Conservation (phyloP, 1,140 invertebrate species). For the Caenorhabditis inopinata region DNA sequence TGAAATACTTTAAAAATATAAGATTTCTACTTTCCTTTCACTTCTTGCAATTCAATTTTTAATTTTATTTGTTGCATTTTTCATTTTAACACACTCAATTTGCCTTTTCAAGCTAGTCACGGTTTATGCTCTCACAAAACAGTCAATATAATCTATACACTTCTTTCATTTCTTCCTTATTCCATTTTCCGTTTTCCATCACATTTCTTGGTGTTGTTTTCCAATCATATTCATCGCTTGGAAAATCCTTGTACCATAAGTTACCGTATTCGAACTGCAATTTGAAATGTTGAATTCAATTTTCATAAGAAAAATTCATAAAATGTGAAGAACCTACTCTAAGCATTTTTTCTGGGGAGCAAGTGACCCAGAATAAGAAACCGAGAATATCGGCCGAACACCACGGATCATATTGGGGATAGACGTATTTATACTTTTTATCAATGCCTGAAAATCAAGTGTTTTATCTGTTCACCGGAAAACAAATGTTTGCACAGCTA, state of each 20-base stretch:
- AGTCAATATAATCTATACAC: neutral
- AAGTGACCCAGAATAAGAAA: neutral
- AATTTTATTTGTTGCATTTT: neutral
- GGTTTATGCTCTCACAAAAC: conserved; percentile 22
- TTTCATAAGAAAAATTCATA: neutral
- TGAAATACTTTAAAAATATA: no score
- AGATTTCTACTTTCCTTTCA: no score
- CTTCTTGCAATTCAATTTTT: no score
- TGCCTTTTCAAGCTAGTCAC: conserved; percentile 12
- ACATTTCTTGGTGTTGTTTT: neutral
- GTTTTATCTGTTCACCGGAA: no score
- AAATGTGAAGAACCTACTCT: neutral
- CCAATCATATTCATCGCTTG: neutral
- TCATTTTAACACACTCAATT: neutral
- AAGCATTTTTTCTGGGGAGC: neutral
- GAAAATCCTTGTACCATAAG: neutral
- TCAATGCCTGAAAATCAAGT: neutral
- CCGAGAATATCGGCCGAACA: neutral
- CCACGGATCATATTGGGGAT: conserved; percentile 3
- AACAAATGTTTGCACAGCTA: no score
- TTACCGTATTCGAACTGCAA: conserved; percentile 17
- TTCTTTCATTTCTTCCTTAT: neutral
- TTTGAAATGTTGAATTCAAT: no score
- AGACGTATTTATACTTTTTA: neutral
- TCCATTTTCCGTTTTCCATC: neutral